Conservation (phyloP, 2,888 invertebrate genomes). For the Siphlonurus alternatus region DNA sequence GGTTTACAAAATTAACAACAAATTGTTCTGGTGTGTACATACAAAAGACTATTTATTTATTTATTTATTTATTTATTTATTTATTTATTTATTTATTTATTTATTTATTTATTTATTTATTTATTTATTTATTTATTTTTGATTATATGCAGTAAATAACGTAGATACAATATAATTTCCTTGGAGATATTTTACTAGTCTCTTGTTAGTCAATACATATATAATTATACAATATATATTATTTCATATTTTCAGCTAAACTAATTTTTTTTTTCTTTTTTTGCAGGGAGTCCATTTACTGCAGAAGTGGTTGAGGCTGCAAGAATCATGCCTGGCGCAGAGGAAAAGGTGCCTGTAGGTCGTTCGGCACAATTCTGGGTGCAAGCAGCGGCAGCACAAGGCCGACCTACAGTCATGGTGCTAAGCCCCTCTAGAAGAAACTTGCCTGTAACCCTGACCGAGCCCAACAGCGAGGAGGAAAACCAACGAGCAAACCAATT, state of each 20-base stretch:
- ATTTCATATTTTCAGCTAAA: neutral
- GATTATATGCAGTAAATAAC: too few species aligned
- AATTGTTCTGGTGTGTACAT: too few species aligned
- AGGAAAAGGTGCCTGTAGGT: slow-evolving; percentile 81
- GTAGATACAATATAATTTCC: too few species aligned
- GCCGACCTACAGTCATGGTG: slow-evolving; percentile 58
- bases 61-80: too few species aligned
- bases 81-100: too few species aligned
- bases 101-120: too few species aligned
- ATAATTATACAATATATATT: neutral
- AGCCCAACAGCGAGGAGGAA: slow-evolving; percentile 18
- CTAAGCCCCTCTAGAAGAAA: slow-evolving; percentile 54
- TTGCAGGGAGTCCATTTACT: slow-evolving; percentile 60
- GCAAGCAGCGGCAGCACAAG: slow-evolving; percentile 50
- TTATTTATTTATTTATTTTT: too few species aligned
- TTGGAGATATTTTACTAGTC: too few species aligned
- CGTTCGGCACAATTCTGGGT: slow-evolving; percentile 69
- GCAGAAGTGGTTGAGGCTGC: slow-evolving; percentile 67
- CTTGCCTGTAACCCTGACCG: slow-evolving; percentile 41
- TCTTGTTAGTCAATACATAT: too few species aligned
- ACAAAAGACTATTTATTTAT: too few species aligned
- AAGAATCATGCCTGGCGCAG: slow-evolving; percentile 57
- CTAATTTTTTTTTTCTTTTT: slow-evolving; percentile 8
- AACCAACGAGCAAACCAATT: slow-evolving; percentile 26
- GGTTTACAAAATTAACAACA: too few species aligned